These are phyloP conservation scores for Xenopus laevis DNA, from an alignment of 2,113 vertebrate species.

Conservation along the genomic window DNA sequence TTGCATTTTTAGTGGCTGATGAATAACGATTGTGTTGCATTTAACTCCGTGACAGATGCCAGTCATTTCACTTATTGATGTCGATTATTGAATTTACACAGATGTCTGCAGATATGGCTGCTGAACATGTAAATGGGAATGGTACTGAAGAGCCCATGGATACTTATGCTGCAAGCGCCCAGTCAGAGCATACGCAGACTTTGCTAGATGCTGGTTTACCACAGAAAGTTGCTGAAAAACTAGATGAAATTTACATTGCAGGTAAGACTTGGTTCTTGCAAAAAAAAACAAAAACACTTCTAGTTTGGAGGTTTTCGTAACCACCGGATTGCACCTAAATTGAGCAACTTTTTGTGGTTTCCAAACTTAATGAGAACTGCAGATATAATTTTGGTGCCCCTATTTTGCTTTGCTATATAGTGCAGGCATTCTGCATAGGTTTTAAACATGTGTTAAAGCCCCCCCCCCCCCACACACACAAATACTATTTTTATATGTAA, in stretches of 20 bases:
- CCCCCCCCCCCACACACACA: too few species aligned
- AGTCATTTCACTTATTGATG: conserved; percentile 76
- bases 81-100: conserved; percentile 89
- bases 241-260: conserved; percentile 97
- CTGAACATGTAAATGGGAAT: conserved; percentile 97
- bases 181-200: conserved; percentile 90
- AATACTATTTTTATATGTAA: too few species aligned
- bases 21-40: conserved; percentile 6
- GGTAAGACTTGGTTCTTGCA: conserved; percentile 82
- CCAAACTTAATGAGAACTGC: conserved; percentile 91
- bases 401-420: not conserved
- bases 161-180: conserved; percentile 81
- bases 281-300: conserved; percentile 60
- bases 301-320: conserved; percentile 53
- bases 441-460: too few species aligned
- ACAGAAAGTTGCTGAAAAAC: conserved; percentile 94
- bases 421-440: too few species aligned
- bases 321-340: conserved; percentile 75
- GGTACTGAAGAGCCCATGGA: conserved; percentile 97
- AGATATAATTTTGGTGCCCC: conserved; percentile 52
- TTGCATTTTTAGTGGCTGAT: not conserved
- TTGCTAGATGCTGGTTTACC: conserved; percentile 77
- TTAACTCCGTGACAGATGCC: not conserved
- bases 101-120: conserved; percentile 94
- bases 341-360: conserved; percentile 98